A percentile compares a stretch with the other conserved stretches of the same genome.
phyloP scores from a whole-genome alignment of 2,797 vertebrate genomes.

The Rhodeus uyekii region DNA sequence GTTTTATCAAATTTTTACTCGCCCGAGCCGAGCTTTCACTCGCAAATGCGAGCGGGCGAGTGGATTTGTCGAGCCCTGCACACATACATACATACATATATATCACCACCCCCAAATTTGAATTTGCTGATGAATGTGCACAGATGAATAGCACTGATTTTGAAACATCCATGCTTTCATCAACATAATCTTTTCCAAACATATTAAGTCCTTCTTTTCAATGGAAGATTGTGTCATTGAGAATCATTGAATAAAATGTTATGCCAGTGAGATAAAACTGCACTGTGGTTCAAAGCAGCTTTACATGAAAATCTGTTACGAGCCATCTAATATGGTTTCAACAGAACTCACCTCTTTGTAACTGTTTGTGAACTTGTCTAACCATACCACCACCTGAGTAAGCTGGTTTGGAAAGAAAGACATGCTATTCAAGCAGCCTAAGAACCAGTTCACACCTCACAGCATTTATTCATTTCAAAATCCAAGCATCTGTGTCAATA shows the following conservation, averaged over 20 bases:
- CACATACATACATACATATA: no score
- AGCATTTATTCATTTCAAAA: background rate
- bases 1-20: no score
- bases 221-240: background rate
- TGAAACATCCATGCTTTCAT: background rate
- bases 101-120: background rate
- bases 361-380: conserved; percentile 16
- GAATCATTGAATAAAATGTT: background rate
- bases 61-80: no score
- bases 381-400: conserved; percentile 8
- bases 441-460: background rate
- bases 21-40: no score
- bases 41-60: no score
- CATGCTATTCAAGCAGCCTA: background rate
- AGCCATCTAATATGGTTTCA: background rate
- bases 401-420: conserved; percentile 14
- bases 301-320: background rate
- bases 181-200: background rate
- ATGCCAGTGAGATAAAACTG: background rate
- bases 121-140: background rate
- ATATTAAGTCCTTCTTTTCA: background rate
- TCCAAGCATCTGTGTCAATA: background rate
- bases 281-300: background rate
- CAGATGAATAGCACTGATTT: background rate
- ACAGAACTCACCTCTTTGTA: conserved; percentile 31